Evolutionary conservation across 2,888 invertebrate genomes (phyloP), one percentile per base, ranked within the genome.

Genomic region (Rotaria macrura): DNA sequence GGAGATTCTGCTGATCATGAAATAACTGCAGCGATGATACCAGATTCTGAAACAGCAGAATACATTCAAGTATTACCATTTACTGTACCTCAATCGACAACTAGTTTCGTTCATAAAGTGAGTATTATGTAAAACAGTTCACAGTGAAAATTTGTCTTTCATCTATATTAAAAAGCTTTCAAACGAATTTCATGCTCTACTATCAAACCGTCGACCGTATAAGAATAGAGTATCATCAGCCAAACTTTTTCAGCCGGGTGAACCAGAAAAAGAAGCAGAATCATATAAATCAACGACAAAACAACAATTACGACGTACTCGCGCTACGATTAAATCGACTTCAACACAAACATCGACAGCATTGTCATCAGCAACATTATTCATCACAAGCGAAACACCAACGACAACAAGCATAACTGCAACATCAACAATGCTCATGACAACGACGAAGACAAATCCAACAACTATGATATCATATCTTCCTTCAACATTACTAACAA

Each of bases 221-320:
- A 65, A 65, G 38, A 34, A n/a, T 40, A 43, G 34, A 79, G 1
- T 7, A 38, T 5, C 2, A 7, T 7, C 1, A 38, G 17, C 72
- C 20, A 38, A 38, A 17, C 38, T 72, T 38, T 38, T 72, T 7
- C 72, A 79, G 43, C 20, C 34, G n/a, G 79, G 79, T 79, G 79
- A 79, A 79, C 79, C 79, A 43, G 43, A 79, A 43, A 43, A 79
- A 14, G 79, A 79, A 79, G 79, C 43, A 25, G n/a, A n/a, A n/a
- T n/a, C n/a, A n/a, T n/a, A n/a, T n/a, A n/a, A n/a, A n/a, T 25
- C 79, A 25, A 79, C 43, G 25, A n/a, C 38, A 65, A 34, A 34
- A 65, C 65, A 20, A 65, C 65, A 34, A 20, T 20, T 25, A 34
- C 34, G 65, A 65, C 65, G 65, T 1, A 65, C 79, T 9, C 79